These are phyloP conservation scores for Phrynosoma platyrhinos DNA, from an alignment of 2,113 vertebrate species.

Conservation along the genomic window DNA sequence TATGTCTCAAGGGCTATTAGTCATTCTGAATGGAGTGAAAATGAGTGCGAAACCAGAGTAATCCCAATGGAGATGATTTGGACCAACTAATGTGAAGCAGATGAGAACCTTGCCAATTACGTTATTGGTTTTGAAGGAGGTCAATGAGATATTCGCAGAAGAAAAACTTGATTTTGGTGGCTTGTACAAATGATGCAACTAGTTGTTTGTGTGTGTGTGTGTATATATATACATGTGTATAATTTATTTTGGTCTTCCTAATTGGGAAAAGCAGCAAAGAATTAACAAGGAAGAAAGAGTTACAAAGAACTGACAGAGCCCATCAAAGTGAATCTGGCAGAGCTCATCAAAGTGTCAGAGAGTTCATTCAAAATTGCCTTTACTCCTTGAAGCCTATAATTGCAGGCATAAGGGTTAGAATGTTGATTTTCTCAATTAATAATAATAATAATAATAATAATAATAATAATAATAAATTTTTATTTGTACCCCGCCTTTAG, in stretches of 20 bases:
- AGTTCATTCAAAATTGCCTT: not conserved
- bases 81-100: not conserved
- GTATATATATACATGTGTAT: not conserved
- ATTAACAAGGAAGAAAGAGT: no score
- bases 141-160: not conserved
- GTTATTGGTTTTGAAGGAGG: slow-evolving; percentile 17
- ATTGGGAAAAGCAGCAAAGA: not conserved
- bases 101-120: slow-evolving; percentile 43
- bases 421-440: not conserved
- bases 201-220: no score
- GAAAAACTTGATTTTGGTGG: not conserved
- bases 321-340: not conserved
- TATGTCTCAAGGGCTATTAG: slow-evolving; percentile 29
- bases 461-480: no score
- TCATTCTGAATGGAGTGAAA: not conserved
- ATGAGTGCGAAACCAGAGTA: not conserved
- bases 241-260: not conserved
- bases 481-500: no score
- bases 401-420: not conserved
- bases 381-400: not conserved
- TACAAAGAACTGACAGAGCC: not conserved
- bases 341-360: not conserved
- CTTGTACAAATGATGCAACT: not conserved
- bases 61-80: slow-evolving; percentile 42
- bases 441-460: no score